Evolutionary conservation across 2,888 invertebrate genomes (phyloP).

Genomic region (Tiliacea aurago): DNA sequence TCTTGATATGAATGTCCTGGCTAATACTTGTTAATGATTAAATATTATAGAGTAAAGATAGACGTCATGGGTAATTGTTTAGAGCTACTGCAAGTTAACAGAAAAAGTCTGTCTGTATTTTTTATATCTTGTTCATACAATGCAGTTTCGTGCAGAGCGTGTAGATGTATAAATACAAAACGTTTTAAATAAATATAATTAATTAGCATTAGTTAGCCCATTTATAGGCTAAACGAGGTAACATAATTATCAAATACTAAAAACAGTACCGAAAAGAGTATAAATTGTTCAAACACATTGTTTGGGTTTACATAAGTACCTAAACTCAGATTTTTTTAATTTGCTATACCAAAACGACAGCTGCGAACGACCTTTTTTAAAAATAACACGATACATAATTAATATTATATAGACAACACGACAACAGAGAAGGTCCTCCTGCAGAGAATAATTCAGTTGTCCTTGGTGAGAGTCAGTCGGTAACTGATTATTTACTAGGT

Average conservation of each 20-base stretch:
- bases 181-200: background rate
- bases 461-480: no score
- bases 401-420: no score
- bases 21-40: constrained; percentile 35
- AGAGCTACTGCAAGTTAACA: background rate
- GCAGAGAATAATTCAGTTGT: no score
- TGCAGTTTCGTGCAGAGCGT: background rate
- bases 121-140: background rate
- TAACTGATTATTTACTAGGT: no score
- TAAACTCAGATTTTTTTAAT: no score
- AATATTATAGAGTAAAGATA: no score
- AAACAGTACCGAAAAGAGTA: background rate
- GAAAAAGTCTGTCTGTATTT: background rate
- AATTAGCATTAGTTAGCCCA: background rate
- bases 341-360: no score
- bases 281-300: background rate
- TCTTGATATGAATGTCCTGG: constrained; percentile 45
- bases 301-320: background rate
- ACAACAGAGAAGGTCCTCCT: no score
- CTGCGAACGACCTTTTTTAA: no score
- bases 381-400: no score
- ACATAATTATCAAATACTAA: no score
- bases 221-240: no score
- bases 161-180: background rate
- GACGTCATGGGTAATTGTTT: constrained; percentile 10